Evolutionary conservation across 1,140 invertebrate genomes (phyloP).

Genomic region (Ceratosolen solmsi): DNA sequence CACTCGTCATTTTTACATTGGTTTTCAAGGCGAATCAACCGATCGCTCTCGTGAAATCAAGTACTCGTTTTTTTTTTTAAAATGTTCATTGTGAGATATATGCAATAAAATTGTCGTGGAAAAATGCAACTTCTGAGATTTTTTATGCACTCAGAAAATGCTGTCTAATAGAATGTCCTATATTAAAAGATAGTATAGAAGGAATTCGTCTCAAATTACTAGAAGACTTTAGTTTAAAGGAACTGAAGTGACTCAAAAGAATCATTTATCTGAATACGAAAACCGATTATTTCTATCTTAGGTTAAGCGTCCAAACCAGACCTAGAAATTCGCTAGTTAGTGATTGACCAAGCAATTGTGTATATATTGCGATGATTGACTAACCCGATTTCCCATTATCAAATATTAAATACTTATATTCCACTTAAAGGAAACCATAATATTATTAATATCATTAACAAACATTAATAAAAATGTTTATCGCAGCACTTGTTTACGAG

Average conservation of each 20-base stretch:
- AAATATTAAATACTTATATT: constrained; percentile 14
- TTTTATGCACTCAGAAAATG: constrained; percentile 19
- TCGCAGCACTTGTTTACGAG: neutral
- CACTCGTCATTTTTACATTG: neutral
- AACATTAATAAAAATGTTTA: neutral
- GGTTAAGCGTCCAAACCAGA: neutral
- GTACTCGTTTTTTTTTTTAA: neutral
- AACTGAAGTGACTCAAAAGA: constrained; percentile 31
- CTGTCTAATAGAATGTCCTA: neutral
- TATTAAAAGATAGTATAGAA: constrained; percentile 3
- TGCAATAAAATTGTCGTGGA: neutral
- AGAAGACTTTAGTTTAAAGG: constrained; percentile 12
- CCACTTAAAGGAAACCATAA: neutral
- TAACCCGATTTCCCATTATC: neutral
- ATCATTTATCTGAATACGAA: constrained; percentile 21
- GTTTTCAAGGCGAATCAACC: neutral
- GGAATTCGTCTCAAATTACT: neutral
- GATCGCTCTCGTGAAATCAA: constrained; percentile 17
- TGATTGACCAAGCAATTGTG: neutral
- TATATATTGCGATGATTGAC: neutral
- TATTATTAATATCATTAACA: neutral
- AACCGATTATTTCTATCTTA: neutral
- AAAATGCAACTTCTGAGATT: constrained; percentile 1
- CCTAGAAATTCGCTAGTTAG: neutral
- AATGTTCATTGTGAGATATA: neutral